Evolutionary conservation across 2,113 vertebrate genomes (phyloP).

Genomic region (Copsychus sechellarum): DNA sequence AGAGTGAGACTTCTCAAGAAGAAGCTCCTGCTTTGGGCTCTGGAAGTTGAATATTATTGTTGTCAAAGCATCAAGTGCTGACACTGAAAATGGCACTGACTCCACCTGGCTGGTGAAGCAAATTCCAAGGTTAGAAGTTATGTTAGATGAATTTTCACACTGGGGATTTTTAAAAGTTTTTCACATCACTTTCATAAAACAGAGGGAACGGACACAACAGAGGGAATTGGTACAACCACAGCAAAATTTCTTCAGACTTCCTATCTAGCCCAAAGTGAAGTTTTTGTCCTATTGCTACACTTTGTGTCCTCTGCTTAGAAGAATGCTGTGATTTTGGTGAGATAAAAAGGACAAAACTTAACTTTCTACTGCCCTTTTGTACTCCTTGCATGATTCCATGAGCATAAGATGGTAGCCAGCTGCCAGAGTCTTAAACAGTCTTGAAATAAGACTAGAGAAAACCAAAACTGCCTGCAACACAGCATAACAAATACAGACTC

Average conservation of each 20-base stretch:
- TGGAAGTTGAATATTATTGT: background rate
- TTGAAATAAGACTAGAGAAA: conserved; percentile 2
- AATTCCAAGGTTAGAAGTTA: background rate
- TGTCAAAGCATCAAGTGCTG: background rate
- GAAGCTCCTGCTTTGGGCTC: background rate
- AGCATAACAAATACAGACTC: background rate
- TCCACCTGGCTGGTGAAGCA: background rate
- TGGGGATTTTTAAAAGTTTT: background rate
- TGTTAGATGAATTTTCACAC: background rate
- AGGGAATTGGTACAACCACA: background rate
- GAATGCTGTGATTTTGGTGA: background rate
- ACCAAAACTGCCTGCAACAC: background rate
- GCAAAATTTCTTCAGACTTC: background rate
- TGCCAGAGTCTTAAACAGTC: background rate
- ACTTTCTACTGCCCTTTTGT: background rate
- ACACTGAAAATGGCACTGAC: background rate
- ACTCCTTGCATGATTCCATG: background rate
- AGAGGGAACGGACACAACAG: background rate
- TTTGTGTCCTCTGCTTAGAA: background rate
- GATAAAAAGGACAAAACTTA: background rate
- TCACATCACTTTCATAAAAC: background rate
- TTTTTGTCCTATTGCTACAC: background rate
- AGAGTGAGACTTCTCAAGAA: background rate
- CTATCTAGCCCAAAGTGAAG: background rate
- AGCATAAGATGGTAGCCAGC: background rate